Base-by-base conservation (phyloP, 2,888 invertebrate species). In the Drosophila borealis region DNA sequence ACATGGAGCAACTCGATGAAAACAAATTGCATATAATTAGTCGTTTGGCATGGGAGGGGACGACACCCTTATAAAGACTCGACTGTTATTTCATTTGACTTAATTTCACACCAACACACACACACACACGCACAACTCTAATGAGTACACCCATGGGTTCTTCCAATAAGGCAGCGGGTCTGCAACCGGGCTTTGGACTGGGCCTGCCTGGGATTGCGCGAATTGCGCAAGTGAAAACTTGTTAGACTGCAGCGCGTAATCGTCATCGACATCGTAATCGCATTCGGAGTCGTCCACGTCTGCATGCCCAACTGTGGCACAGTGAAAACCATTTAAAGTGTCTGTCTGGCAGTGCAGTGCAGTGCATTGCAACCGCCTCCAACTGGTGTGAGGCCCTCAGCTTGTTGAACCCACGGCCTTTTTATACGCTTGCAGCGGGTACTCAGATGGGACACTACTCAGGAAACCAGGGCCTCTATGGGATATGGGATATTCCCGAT, bases 1-100 rank as follows among this genome's bases (percentile, higher is more conserved):
- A 45, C 61, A 55, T 64, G 56, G 33, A 59, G 73, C 59, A 62
- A 55, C 54, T 71, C 69, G 81, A 70, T 81, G 89, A 80, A 83
- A 88, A 71, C 80, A 86, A 83, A 83, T 83, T 80, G 83, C 89
- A 83, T 83, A 70, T 74, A 82, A 82, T 83, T 88, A 83, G 77
- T 60, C 59, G 49, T 59, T 59, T 48, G 69, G 19, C 14, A 53
- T 62, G 55, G 21, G 45, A 19, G 9, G 45, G 55, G 39, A 36
- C 36, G 56, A 41, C 2, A 8, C 78, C 75, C 75, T 74, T 75
- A 75, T 75, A 78, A 59, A 64, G 75, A 37, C 56, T 44, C 21
- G 57, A 53, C 63, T 50, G 50, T 42, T 59, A 54, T 45, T 66
- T 60, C 49, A 66, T 60, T 73, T 56, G 56, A 65, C 72, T 71